phyloP scores from a whole-genome alignment of 2,888 invertebrate genomes.

The Xestobium rufovillosum region DNA sequence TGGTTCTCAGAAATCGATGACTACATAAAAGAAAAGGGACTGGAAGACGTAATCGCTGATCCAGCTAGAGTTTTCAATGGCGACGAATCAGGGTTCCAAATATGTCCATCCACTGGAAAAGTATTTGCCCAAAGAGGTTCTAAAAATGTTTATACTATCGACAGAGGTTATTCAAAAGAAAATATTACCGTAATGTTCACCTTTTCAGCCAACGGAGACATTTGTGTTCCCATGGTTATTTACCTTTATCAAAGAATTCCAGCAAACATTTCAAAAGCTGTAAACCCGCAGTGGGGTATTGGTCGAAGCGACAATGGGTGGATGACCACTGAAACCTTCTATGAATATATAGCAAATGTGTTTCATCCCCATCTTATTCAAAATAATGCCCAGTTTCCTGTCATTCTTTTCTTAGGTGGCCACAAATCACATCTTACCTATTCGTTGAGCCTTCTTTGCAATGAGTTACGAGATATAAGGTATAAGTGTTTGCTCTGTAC shows the following conservation, averaged over 20 bases:
- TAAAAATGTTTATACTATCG: slow-evolving; percentile 27
- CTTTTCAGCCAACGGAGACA: slow-evolving; percentile 26
- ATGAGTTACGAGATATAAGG: slow-evolving; percentile 26
- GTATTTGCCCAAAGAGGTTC: slow-evolving; percentile 24
- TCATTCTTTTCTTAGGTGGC: slow-evolving; percentile 23
- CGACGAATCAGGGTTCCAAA: slow-evolving; percentile 27
- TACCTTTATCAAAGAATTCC: slow-evolving; percentile 27
- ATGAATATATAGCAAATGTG: slow-evolving; percentile 24
- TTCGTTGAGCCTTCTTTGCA: slow-evolving; percentile 24
- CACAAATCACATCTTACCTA: slow-evolving; percentile 21
- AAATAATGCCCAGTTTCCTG: slow-evolving; percentile 25
- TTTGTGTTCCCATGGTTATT: slow-evolving; percentile 26
- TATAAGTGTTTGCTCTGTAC: slow-evolving; percentile 25
- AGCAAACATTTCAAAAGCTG: slow-evolving; percentile 18
- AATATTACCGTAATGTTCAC: slow-evolving; percentile 28
- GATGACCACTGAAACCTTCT: slow-evolving; percentile 31
- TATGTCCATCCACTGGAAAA: slow-evolving; percentile 23
- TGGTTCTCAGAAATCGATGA: slow-evolving; percentile 27
- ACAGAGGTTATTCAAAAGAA: slow-evolving; percentile 24
- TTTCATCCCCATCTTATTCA: slow-evolving; percentile 24
- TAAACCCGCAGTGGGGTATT: slow-evolving; percentile 26
- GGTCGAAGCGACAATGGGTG: slow-evolving; percentile 31
- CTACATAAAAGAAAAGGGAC: slow-evolving; percentile 16
- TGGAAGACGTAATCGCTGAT: slow-evolving; percentile 20
- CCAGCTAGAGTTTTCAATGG: slow-evolving; percentile 25